phyloP scores from a whole-genome alignment of 1,140 invertebrate genomes.

The Drosophila tani region DNA sequence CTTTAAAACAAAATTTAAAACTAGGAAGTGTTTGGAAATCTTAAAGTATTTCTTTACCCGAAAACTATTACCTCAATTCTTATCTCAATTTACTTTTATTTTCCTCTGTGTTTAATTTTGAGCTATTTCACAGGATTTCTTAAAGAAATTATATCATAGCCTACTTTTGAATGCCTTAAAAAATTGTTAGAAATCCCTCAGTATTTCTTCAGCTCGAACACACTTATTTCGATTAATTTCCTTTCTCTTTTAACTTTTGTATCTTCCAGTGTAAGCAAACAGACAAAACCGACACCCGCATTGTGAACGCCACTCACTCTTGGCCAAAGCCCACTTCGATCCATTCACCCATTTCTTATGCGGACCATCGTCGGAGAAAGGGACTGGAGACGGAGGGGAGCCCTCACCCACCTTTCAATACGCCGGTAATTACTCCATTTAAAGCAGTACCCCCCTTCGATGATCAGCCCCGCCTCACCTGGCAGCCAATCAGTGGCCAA shows the following conservation, averaged over 20 bases:
- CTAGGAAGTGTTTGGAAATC: no score
- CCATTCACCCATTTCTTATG: slow-evolving; percentile 67
- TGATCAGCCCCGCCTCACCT: background rate
- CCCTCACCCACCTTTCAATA: slow-evolving; percentile 61
- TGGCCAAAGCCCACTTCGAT: slow-evolving; percentile 44
- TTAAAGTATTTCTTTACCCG: no score
- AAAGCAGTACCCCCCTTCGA: slow-evolving; percentile 18
- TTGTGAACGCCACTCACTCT: slow-evolving; percentile 40
- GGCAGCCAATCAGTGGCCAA: slow-evolving; percentile 45
- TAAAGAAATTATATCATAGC: no score
- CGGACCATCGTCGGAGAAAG: background rate
- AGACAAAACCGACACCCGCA: slow-evolving; percentile 38
- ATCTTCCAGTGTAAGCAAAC: slow-evolving; percentile 7
- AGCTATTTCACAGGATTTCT: no score
- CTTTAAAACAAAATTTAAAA: no score
- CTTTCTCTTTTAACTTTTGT: background rate
- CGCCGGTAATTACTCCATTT: slow-evolving; percentile 74
- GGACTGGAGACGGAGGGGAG: background rate
- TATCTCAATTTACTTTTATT: no score
- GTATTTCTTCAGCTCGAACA: no score
- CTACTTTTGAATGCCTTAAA: background rate
- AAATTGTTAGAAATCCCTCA: background rate
- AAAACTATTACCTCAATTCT: no score
- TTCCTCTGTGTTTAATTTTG: no score
- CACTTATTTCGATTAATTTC: background rate